Conservation (phyloP, 2,113 vertebrate species). For the Dasypus novemcinctus region DNA sequence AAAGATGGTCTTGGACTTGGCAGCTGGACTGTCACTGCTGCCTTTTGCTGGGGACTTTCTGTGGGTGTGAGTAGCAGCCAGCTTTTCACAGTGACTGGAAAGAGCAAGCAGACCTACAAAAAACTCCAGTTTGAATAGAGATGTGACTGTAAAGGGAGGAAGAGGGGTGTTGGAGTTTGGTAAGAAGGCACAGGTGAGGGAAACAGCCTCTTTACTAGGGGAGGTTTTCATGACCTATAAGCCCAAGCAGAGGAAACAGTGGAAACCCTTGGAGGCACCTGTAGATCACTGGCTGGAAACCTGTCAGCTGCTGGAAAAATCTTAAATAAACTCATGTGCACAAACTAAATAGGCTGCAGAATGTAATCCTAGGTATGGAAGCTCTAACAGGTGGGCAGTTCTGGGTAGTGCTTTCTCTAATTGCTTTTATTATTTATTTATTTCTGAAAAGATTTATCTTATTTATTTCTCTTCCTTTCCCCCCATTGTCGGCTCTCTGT, state of each 20-base stretch:
- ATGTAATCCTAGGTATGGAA: not conserved
- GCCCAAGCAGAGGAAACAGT: not conserved
- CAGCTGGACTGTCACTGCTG: not conserved
- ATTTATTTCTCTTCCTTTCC: no score
- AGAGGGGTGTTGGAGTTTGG: not conserved
- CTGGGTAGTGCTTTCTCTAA: not conserved
- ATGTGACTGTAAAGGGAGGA: not conserved
- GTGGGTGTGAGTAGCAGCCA: not conserved
- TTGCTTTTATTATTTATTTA: no score
- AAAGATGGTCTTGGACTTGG: not conserved
- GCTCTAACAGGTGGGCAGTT: not conserved
- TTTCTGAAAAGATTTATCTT: no score
- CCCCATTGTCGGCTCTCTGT: no score
- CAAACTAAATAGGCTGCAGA: constrained; percentile 26
- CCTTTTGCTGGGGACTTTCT: not conserved
- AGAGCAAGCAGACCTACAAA: not conserved
- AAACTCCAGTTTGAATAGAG: not conserved
- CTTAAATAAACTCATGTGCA: constrained; percentile 19
- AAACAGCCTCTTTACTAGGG: not conserved
- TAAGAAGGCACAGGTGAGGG: not conserved
- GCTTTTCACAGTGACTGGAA: not conserved
- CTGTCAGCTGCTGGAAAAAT: constrained; percentile 32
- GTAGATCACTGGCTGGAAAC: not conserved
- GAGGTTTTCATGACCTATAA: not conserved
- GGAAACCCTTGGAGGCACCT: not conserved